Conservation (phyloP, 2,797 vertebrate genomes). For the Manis pentadactyla region DNA sequence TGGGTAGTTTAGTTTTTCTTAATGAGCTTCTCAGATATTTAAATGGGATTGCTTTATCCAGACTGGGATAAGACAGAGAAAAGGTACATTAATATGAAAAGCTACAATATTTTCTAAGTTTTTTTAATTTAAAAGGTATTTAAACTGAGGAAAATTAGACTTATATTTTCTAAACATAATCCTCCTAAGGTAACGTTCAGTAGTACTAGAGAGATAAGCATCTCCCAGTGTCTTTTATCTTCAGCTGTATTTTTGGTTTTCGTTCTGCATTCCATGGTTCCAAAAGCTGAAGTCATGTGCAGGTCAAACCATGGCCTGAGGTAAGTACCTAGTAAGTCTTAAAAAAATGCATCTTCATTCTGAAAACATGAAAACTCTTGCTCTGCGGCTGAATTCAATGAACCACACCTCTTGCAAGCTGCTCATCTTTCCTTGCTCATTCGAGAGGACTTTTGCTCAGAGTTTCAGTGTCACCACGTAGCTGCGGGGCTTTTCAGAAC, state of each 20-base stretch:
- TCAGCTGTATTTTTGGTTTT: constrained; percentile 74
- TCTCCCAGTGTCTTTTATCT: constrained; percentile 73
- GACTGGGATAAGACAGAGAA: constrained; percentile 16
- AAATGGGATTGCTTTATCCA: constrained; percentile 38
- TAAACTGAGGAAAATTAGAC: constrained; percentile 52
- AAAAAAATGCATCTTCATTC: constrained; percentile 79
- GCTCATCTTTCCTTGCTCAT: constrained; percentile 28
- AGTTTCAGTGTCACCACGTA: constrained; percentile 43
- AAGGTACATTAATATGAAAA: constrained; percentile 1
- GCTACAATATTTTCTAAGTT: constrained; percentile 21
- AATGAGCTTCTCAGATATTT: not conserved
- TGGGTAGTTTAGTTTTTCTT: not conserved
- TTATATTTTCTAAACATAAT: not conserved
- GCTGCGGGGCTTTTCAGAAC: constrained; percentile 73
- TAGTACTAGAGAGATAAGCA: constrained; percentile 62
- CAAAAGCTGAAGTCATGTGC: constrained; percentile 85
- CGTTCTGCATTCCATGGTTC: constrained; percentile 85
- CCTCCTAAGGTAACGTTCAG: constrained; percentile 39
- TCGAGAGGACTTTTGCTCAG: constrained; percentile 40
- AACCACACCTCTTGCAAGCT: constrained; percentile 37
- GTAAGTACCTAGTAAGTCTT: constrained; percentile 82
- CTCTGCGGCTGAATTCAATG: constrained; percentile 62
- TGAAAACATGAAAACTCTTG: constrained; percentile 78
- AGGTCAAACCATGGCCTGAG: constrained; percentile 86
- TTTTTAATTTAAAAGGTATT: constrained; percentile 1